Base-by-base conservation (phyloP, 2,888 invertebrate genomes). In the Aelia acuminata region DNA sequence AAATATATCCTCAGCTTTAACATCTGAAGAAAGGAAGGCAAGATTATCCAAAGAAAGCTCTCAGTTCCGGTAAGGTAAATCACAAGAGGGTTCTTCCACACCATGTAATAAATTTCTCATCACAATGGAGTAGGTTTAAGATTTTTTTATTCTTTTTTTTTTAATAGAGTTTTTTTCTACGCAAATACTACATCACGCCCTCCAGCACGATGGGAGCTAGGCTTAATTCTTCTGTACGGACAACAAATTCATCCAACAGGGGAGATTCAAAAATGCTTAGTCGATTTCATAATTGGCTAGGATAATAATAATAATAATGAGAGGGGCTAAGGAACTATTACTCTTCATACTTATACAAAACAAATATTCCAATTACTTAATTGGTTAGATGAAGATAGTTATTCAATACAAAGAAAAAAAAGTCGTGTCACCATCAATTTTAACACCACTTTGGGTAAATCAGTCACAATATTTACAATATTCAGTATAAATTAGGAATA, bases 21-120 rank as follows among this genome's bases (percentile, higher is more conserved):
- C 20, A 70, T 35, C 20, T 70, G 18, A 70, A 70, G 63, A 70
- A 70, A 63, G 35, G 63, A 35, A 70, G 63, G 18, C 18, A 35
- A 70, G 63, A 70, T 70, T 70, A 70, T 70, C 63, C 7, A 57
- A 57, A 57, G 57, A 57, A 57, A 57, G 57, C 57, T 35, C 35
- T 35, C 8, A 35, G 63, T 70, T 70, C 63, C 63, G 63, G 63
- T 70, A 70, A 35, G 63, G 31, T 70, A 70, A 70, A 35, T 70
- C 63, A 70, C 18, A 15, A 15, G 20, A 57, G 15, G 35, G 7
- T 70, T 31, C 35, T 31, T 70, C 63, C 5, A 70, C 31, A 15
- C 18, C 20, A 4, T 1, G 63, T 70, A 35, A 70, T 70, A 70
- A 70, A 70, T 31, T 70, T 20, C 31, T 1, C 63, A 70, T 31